A percentile compares a stretch with the other conserved stretches of the same genome.
Evolutionary conservation across 2,888 invertebrate genomes (phyloP).

Genomic region (Lycocerus yunnanus): DNA sequence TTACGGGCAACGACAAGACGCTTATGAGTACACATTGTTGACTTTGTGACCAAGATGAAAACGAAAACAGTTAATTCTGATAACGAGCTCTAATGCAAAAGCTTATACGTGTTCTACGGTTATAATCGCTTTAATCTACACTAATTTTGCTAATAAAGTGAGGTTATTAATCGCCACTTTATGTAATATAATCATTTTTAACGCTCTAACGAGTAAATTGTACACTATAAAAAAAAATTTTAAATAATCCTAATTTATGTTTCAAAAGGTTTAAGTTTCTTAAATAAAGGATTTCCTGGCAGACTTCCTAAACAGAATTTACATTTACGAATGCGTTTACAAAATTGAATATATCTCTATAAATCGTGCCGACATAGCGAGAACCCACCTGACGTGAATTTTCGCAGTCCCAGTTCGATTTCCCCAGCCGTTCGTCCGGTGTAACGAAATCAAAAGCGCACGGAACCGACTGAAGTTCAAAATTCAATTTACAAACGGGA

Average conservation of each 20-base stretch:
- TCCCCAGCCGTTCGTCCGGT: conserved; percentile 37
- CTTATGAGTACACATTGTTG: conserved; percentile 26
- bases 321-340: conserved; percentile 45
- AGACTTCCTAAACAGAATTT: conserved; percentile 41
- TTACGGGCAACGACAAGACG: conserved; percentile 24
- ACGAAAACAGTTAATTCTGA: conserved; percentile 28
- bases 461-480: conserved; percentile 38
- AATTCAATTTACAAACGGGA: conserved; percentile 41
- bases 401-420: conserved; percentile 34
- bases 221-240: background rate
- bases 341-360: conserved; percentile 46
- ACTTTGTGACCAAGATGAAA: conserved; percentile 29
- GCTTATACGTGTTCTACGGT: conserved; percentile 4
- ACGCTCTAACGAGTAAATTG: background rate
- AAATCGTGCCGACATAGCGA: conserved; percentile 39
- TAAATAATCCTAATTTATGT: background rate
- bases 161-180: background rate
- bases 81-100: conserved; percentile 19
- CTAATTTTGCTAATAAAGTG: background rate
- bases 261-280: conserved; percentile 7
- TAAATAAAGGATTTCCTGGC: conserved; percentile 30
- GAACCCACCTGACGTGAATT: conserved; percentile 41
- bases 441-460: conserved; percentile 46
- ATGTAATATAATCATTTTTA: background rate
- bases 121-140: background rate